A percentile compares a stretch with the other conserved stretches of the same genome.
Conservation (phyloP, 30 jellyfish, hydroid and myxozoan species). For the Aurelia sp. region DNA sequence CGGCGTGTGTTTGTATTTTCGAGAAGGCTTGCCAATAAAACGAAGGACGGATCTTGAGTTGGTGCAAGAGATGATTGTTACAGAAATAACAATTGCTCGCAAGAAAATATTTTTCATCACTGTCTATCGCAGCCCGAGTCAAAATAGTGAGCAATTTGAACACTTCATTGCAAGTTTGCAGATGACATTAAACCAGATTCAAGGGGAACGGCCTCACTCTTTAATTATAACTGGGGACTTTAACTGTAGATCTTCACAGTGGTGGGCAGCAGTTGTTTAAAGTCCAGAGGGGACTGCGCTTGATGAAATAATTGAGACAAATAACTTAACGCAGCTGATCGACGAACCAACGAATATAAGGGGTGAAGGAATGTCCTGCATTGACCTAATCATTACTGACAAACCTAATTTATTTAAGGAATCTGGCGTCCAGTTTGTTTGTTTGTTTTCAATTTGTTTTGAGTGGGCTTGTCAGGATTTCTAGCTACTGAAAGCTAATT, state of each 20-base stretch:
- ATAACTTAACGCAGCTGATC: background rate
- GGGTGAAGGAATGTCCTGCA: too few species aligned
- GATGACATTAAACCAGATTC: slow-evolving; percentile 3
- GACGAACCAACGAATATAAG: too few species aligned
- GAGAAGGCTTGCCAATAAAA: background rate
- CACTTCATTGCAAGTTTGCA: too few species aligned
- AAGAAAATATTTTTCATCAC: too few species aligned
- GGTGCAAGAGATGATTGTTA: slow-evolving; percentile 27
- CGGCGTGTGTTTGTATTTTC: too few species aligned
- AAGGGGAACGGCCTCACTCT: slow-evolving; percentile 15
- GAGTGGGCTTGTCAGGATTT: too few species aligned
- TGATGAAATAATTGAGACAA: slow-evolving; percentile 18
- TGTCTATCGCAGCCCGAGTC: too few species aligned
- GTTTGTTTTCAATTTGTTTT: too few species aligned
- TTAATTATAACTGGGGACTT: background rate
- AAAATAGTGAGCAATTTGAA: too few species aligned
- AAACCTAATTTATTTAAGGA: background rate
- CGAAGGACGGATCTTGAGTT: slow-evolving; percentile 56
- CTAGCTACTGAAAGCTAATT: too few species aligned
- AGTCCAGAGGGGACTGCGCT: background rate
- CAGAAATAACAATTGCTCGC: slow-evolving; percentile 39
- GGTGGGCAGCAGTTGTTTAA: slow-evolving; percentile 17
- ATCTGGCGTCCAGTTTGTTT: too few species aligned
- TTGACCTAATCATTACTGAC: slow-evolving; percentile 2
- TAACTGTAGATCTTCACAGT: background rate